Evolutionary conservation across 2,888 invertebrate species (phyloP), one percentile per base, ranked within the genome.

Genomic region (Stenotaenia linearis): DNA sequence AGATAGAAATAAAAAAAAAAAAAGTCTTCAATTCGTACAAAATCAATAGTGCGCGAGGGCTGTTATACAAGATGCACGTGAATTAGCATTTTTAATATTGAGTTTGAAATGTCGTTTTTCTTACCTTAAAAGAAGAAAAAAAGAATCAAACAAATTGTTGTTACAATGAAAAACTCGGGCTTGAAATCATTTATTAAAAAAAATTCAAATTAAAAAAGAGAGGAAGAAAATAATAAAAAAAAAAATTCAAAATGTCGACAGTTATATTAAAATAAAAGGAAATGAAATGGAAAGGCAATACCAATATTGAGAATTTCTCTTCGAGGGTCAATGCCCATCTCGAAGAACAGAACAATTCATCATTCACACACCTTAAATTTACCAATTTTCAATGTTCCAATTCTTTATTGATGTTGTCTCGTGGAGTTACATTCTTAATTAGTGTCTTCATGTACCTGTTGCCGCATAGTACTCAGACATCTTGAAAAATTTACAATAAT

Each of bases 51-150:
- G 50, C 50, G 18, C 50, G 69, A 69, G 69, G 25, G 69, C 69
- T 28, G 69, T 69, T 69, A 69, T 69, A 69, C 69, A 69, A 28
- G 69, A 69, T 69, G 69, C 69, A 69, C 61, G 61, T 23, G 28
- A 69, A 69, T 69, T 69, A 69, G 69, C 69, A 69, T 69, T 69
- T 69, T 69, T 69, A 69, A 69, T 69, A 69, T 69, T 28, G 69
- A 69, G 69, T 69, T 69, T 69, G 50, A 50, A 50, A 15, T 18
- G 50, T 50, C 50, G 50, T 50, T 50, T 45, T 50, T 50, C 50
- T 50, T 50, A 50, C 50, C 50, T 50, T 45, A n/a, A 15, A 45
- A 45, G 45, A 45, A 45, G n/a, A 1, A 21, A 18, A 50, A 50
- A 50, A 18, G 18, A 50, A 50, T 50, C 18, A 21, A 50, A 18